These are phyloP conservation scores for Todiramphus chloris DNA, from an alignment of 2,113 vertebrate species.

Conservation along the genomic window DNA sequence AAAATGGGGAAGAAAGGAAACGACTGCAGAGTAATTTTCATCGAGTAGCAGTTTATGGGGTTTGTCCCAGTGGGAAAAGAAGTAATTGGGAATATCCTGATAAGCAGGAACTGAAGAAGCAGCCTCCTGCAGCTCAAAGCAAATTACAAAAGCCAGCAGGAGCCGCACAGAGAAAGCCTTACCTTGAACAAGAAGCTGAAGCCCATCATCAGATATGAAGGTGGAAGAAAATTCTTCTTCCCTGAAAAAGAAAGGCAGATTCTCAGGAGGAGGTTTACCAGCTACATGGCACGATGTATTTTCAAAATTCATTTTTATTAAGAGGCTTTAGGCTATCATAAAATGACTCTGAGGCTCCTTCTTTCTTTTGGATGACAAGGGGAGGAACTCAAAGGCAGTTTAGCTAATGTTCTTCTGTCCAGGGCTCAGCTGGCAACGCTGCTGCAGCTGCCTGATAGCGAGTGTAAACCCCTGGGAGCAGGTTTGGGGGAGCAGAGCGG, in stretches of 20 bases:
- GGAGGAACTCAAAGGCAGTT: background rate
- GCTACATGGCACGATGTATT: background rate
- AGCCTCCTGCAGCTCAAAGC: background rate
- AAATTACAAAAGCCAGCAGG: constrained; percentile 1
- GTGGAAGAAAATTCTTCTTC: constrained; percentile 98
- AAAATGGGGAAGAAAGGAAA: background rate
- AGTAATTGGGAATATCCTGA: background rate
- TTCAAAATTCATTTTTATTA: background rate
- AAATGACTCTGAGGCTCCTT: background rate
- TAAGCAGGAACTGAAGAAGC: background rate
- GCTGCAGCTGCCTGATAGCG: background rate
- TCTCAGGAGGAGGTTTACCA: background rate
- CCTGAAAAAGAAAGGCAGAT: constrained; percentile 75
- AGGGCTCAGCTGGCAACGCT: background rate
- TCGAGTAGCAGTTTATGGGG: background rate
- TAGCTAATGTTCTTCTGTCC: background rate
- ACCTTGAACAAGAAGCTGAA: constrained; percentile 99
- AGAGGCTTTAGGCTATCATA: background rate
- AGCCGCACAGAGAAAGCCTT: constrained; percentile 13
- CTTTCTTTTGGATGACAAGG: background rate
- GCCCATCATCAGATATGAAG: constrained; percentile 98
- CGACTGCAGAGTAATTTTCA: background rate
- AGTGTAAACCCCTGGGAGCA: background rate
- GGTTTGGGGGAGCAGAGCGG: background rate
- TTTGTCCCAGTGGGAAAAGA: background rate